phyloP scores from a whole-genome alignment of 2,113 vertebrate genomes.

The Cettia cetti region DNA sequence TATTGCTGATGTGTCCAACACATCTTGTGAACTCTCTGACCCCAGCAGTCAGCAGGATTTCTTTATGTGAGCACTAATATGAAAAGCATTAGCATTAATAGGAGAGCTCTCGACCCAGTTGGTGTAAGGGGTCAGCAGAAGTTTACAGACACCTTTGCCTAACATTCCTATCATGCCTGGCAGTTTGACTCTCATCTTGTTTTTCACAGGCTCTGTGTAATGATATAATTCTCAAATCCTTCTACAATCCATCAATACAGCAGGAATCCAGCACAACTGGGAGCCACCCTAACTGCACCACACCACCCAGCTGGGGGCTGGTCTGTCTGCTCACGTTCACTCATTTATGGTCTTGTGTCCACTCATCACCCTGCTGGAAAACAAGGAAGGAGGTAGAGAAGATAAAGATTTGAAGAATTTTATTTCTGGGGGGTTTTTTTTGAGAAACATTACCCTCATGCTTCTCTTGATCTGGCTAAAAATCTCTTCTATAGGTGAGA shows the following conservation, averaged over 20 bases:
- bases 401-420: not conserved
- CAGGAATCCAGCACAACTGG: not conserved
- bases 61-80: conserved; percentile 44
- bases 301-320: not conserved
- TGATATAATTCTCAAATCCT: not conserved
- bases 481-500: not conserved
- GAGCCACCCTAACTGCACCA: not conserved
- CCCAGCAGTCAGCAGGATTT: conserved; percentile 44
- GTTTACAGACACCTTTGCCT: conserved; percentile 60
- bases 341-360: not conserved
- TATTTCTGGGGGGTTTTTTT: not conserved
- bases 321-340: not conserved
- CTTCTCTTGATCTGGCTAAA: not conserved
- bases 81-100: conserved; percentile 62
- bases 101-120: conserved; percentile 16
- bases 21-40: conserved; percentile 35
- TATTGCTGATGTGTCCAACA: not conserved
- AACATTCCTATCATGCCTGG: conserved; percentile 40
- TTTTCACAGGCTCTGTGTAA: conserved; percentile 2
- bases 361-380: not conserved
- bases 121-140: conserved; percentile 46
- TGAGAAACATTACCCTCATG: not conserved
- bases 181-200: not conserved
- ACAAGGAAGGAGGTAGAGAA: not conserved
- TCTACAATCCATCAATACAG: not conserved